phyloP scores from a whole-genome alignment of 2,113 vertebrate genomes.

The Corythornis vintsioides region DNA sequence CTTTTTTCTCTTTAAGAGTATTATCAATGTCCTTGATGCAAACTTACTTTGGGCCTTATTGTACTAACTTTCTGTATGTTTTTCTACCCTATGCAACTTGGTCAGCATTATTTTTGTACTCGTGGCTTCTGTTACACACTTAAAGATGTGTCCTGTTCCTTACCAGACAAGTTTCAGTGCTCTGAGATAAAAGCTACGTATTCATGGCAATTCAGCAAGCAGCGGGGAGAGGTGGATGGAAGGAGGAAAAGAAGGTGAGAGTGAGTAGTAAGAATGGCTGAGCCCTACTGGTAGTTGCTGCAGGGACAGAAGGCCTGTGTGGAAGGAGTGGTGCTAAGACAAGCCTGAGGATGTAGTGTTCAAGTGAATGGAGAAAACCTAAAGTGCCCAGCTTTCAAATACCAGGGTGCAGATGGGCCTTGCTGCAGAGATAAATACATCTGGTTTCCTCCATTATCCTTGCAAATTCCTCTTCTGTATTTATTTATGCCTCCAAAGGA shows the following conservation, averaged over 20 bases:
- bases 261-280: not conserved
- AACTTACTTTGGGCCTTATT: not conserved
- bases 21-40: not conserved
- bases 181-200: not conserved
- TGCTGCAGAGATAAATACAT: fast-evolving
- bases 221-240: not conserved
- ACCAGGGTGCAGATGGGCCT: not conserved
- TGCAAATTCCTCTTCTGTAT: not conserved
- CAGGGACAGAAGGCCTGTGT: not conserved
- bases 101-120: not conserved
- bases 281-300: not conserved
- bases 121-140: not conserved
- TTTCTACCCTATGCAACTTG: not conserved
- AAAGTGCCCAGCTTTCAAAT: not conserved
- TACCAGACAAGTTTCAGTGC: not conserved
- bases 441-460: not conserved
- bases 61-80: not conserved
- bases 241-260: not conserved
- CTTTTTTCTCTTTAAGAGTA: not conserved
- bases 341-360: not conserved
- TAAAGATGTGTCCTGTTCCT: not conserved
- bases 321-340: not conserved
- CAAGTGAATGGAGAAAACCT: not conserved
- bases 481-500: not conserved
- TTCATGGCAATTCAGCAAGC: not conserved